Base-by-base conservation (phyloP, 2,888 invertebrate genomes). In the Sussaba pulchella region DNA sequence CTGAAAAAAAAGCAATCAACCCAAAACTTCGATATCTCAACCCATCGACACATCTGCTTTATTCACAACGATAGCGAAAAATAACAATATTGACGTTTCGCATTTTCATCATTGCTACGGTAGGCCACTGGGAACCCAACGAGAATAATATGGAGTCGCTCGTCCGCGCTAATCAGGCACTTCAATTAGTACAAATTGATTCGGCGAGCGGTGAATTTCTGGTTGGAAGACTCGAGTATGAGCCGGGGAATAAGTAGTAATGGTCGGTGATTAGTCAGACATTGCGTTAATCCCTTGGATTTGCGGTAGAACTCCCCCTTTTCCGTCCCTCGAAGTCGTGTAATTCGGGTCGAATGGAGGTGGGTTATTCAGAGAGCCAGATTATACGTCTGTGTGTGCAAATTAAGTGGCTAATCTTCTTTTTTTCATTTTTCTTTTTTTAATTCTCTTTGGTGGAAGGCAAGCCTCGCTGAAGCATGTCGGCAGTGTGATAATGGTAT, bases 201-300 rank as follows among this genome's bases (percentile, higher is more conserved):
- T 10, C 52, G 1, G 3, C 8, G 45, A 31, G 31, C 17, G 14
- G 21, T 3, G 17, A 4, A 36, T n/a, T 41, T 67, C 39, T 52
- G 21, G 39, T 2, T n/a, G 1, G 19, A 54, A 63, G 39, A 47
- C 39, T 54, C 47, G 36, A 39, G 39, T 45, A 61, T 45, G 36
- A 57, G 31, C 21, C 64, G 36, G 8, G 24, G 17, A 66, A 67
- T 31, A 31, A 77, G 77, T 77, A 54, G 71, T 66, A 50, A 71
- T 47, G 41, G 57, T n/a, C 64, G 19, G 64, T 43, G 61, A 50
- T 77, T 77, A 50, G 66, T 77, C 71, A 59, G 71, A 31, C 71
- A 36, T 45, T 26, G 54, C 31, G 43, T 36, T 47, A 73, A 47
- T 73, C 45, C 14, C 45, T 10, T 31, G 31, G 57, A 57, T 36